phyloP scores from a whole-genome alignment of 2,797 vertebrate genomes.

The Aulostomus chinensis region DNA sequence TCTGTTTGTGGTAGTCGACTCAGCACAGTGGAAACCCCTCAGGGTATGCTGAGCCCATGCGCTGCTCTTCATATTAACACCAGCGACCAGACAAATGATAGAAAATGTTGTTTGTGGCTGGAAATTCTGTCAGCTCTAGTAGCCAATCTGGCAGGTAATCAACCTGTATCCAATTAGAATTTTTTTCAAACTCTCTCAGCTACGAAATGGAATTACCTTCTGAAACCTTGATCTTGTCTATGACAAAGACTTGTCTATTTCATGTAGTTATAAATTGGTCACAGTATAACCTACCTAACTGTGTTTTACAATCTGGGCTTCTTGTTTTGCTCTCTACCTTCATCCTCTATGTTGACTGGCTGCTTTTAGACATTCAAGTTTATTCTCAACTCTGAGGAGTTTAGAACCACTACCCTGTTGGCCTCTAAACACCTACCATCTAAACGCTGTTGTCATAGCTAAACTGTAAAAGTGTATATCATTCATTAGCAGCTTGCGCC shows the following conservation, averaged over 20 bases:
- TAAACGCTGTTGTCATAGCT: slow-evolving; percentile 29
- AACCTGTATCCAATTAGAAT: slow-evolving; percentile 2
- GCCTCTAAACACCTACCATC: slow-evolving; percentile 32
- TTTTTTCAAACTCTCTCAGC: slow-evolving; percentile 6
- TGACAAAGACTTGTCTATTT: neutral
- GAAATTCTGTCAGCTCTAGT: slow-evolving; percentile 7
- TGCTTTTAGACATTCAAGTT: slow-evolving; percentile 5
- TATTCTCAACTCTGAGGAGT: slow-evolving; percentile 3
- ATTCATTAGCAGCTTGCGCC: slow-evolving; percentile 74
- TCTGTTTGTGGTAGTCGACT: slow-evolving; percentile 16
- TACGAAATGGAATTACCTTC: neutral
- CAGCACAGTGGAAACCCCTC: slow-evolving; percentile 3
- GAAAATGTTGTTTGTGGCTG: slow-evolving; percentile 20
- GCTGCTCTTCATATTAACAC: slow-evolving; percentile 23
- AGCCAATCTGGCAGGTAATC: slow-evolving; percentile 16
- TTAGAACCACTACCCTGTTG: slow-evolving; percentile 15
- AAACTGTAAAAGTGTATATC: slow-evolving; percentile 48
- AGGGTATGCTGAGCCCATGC: slow-evolving; percentile 7
- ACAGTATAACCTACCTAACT: neutral
- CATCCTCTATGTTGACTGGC: neutral
- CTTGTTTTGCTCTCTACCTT: slow-evolving; percentile 1
- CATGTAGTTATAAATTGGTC: neutral
- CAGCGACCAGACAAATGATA: slow-evolving; percentile 18
- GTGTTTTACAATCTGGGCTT: neutral
- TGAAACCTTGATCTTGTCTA: neutral